Base-by-base conservation (phyloP, 2,888 invertebrate genomes). In the Ornithoptera alexandrae region DNA sequence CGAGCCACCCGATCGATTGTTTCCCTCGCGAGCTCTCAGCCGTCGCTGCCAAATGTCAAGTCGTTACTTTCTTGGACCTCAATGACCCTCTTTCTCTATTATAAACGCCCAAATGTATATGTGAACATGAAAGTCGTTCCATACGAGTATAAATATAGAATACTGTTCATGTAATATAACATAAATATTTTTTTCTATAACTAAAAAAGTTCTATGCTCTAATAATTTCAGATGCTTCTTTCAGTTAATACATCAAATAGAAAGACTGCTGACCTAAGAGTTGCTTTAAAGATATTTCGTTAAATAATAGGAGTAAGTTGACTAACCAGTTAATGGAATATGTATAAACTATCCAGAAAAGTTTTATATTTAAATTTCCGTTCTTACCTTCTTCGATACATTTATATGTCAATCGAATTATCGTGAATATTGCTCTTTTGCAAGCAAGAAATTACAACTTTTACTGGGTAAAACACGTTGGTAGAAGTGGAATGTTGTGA, bases 1-100 rank as follows among this genome's bases (percentile, higher is more conserved):
- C 78, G 78, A 78, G 77, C 75, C 76, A 78, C 77, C 78, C 79
- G 79, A 87, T 86, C 86, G 84, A 87, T 88, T 90, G 90, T 90
- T 87, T 81, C 77, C 70, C 72, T 72, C 69, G 69, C 59, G 57
- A 72, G 63, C 64, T 50, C 62, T 64, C 50, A 66, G 64, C 39
- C 18, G 20, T 12, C 39, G 36, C 63, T 62, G 42, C 68, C 60
- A 58, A 60, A 62, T 56, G 36, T 57, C 58, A 20, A 22, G 36
- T 59, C 61, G 68, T 61, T 57, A 65, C 59, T 68, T 60, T 64
- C 59, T 60, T 59, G 36, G 20, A 56, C 12, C 67, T 67, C 67
- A 57, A 57, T 67, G 57, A 15, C 62, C 22, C 53, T 66, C 50
- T 22, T 22, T 50, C 30, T 66, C 36, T 39, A 39, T 7, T 46